Evolutionary conservation across 2,113 vertebrate genomes (phyloP), one percentile per base, ranked within the genome.

Genomic region (Chamaetylas fuelleborni): DNA sequence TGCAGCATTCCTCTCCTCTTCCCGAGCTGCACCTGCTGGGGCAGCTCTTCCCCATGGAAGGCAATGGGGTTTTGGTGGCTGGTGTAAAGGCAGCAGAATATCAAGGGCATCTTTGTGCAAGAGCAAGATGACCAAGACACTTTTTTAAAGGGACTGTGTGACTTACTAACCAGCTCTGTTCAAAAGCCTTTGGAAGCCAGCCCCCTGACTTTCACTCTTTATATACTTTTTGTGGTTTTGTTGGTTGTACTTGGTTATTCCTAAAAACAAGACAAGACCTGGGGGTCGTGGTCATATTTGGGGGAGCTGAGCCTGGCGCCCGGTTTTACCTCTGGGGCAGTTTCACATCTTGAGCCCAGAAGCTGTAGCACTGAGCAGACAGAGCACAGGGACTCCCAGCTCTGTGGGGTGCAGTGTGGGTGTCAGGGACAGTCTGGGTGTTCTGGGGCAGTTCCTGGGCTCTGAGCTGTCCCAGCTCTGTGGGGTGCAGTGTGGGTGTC

Each of bases 231-330:
- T 25, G 29, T 61, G 23, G 25, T 54, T 86, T 70, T 40, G 26
- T 33, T 73, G 38, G 18, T 70, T 71, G 16, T 36, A 64, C 26
- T 77, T 71, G 7, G 7, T 56, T 79, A 33, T 42, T 78, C n/a
- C 25, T 42, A 60, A 74, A 78, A 81, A n/a, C 1, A 2, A 81
- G 60, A 14, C 20, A 47, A 42, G 51, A 31, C 9, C 24, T 51
- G 22, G 42, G 15, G 45, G 25, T 84, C 16, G 4, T 0, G 11
- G 18, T 23, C 51, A 11, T 5, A 0, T 58, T 25, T 23, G 33
- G 61, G 57, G 64, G 56, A 86, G 51, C n/a, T 74, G 76, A 74
- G 54, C 24, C 7, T 2, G 1, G 26, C 34, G 51, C 60, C 15
- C 48, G n/a, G 3, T 57, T 77, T 70, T 50, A 40, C 33, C 19